Evolutionary conservation across 2,888 invertebrate species (phyloP), one percentile per base, ranked within the genome.

Genomic region (Podabrus alpinus): DNA sequence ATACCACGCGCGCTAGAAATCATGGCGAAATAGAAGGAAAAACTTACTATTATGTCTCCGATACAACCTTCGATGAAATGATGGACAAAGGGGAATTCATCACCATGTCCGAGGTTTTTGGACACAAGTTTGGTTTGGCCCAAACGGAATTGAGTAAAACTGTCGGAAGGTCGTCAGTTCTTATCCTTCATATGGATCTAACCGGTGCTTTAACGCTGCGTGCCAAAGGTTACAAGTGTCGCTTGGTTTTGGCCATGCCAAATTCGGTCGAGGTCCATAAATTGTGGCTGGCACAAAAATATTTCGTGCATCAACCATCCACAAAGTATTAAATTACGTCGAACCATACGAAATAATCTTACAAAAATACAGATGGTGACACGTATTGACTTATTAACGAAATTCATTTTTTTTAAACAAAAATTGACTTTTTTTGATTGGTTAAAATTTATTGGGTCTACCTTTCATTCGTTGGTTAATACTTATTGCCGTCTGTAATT

Each of bases 111-210:
- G 87, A 87, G 78, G 75, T 83, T 21, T 78, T 88, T 9, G 88
- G 88, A 7, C 77, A 86, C 67, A 85, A 83, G 75, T 88, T 86
- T 79, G 88, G 88, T 71, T 85, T 88, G 75, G 88, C 86, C 76
- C 78, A 83, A 15, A 81, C 78, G 45, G 87, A 88, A 82, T 82
- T 88, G 13, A 78, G 76, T 15, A 83, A 82, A 60, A 79, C 85
- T 61, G 79, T 80, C 24, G 80, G 77, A 1, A 81, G 84, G 71
- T 81, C 84, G 4, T 84, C 83, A 72, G 83, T 87, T 45, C 82
- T 88, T 11, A 81, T 88, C 10, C 84, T 87, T 2, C 86, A 87
- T 71, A 84, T 85, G 79, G 86, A 87, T 80, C 76, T 88, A 3
- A 81, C 83, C 21, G 85, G 86, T 9, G 86, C 87, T 2, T 79